Conservation (phyloP, 37 sponge, comb jelly and placozoan species). For the Halichondria panicea region DNA sequence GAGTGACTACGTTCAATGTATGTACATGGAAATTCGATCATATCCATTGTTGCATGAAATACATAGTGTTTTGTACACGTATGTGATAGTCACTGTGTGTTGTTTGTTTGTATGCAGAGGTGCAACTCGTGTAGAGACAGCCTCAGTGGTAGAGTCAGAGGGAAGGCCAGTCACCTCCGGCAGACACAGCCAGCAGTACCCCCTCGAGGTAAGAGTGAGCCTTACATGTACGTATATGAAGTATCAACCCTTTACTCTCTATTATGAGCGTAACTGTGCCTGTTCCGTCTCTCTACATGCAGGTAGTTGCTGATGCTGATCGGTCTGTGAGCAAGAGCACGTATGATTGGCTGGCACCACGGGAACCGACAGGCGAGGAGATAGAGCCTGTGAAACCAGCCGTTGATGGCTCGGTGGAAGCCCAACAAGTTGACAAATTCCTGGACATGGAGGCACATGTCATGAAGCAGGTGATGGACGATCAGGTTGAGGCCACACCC, state of each 20-base stretch:
- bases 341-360: neutral
- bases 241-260: no score
- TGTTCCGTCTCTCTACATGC: neutral
- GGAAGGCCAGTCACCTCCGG: slow-evolving; percentile 30
- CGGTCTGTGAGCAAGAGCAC: neutral
- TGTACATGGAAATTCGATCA: neutral
- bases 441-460: no score
- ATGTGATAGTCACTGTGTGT: no score
- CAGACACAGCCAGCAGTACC: slow-evolving; percentile 29
- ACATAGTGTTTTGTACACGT: no score
- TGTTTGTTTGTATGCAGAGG: neutral
- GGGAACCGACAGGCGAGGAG: neutral
- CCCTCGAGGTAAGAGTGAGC: slow-evolving; percentile 31
- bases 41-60: no score
- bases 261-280: neutral
- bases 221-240: no score
- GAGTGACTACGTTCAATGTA: neutral
- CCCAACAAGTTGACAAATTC: slow-evolving; percentile 35
- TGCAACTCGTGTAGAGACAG: slow-evolving; percentile 19
- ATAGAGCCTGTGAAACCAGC: neutral
- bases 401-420: slow-evolving; percentile 24
- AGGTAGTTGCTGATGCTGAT: no score
- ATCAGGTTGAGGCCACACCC: no score
- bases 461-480: no score
- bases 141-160: slow-evolving; percentile 39